Percentiles rank a stretch among this genome's conserved stretches.
phyloP scores from a whole-genome alignment of 2,797 vertebrate species.

The Peromyscus aztecus region DNA sequence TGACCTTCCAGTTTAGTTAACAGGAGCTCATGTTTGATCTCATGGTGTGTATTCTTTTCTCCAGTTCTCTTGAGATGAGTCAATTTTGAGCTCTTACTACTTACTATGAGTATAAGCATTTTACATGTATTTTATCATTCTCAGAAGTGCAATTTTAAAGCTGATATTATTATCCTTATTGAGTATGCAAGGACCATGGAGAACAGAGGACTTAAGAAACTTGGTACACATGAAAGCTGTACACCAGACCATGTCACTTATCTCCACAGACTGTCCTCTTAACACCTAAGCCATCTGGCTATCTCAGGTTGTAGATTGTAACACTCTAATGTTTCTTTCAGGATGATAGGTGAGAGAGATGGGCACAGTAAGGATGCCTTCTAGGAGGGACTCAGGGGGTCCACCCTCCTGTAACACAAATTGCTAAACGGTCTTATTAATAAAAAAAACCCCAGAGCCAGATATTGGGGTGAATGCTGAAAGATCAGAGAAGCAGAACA shows the following conservation, averaged over 20 bases:
- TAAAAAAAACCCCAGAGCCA: no score
- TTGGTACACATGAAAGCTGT: background rate
- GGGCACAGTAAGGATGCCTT: background rate
- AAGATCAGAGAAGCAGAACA: no score
- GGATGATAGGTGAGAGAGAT: background rate
- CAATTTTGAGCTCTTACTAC: slow-evolving; percentile 49
- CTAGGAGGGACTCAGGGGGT: background rate
- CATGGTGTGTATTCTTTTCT: background rate
- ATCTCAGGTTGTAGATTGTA: background rate
- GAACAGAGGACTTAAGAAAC: background rate
- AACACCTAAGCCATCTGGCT: background rate
- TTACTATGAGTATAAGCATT: slow-evolving; percentile 30
- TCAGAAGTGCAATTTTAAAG: slow-evolving; percentile 27
- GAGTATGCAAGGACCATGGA: background rate
- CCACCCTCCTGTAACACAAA: background rate
- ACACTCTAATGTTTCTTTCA: background rate
- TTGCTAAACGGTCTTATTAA: no score
- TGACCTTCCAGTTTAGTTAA: background rate
- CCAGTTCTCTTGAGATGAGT: background rate
- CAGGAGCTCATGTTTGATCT: slow-evolving; percentile 24
- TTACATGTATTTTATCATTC: background rate
- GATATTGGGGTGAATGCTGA: no score
- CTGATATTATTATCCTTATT: background rate
- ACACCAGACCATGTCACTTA: background rate
- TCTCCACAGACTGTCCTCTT: background rate